Conservation (phyloP, 2,888 invertebrate species). For the Caradrina kadenii region DNA sequence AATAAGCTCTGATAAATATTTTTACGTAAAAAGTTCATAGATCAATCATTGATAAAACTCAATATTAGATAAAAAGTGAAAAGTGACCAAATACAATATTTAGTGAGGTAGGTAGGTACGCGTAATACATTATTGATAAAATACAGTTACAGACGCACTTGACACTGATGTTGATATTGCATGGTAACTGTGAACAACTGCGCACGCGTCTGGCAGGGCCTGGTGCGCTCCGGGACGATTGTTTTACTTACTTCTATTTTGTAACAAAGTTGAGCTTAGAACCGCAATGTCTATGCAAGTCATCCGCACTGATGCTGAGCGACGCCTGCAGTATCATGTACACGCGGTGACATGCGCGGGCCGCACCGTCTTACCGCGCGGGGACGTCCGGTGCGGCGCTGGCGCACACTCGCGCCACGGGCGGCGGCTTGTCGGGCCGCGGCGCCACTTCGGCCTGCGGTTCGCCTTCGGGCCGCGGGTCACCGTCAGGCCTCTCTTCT, state of each 20-base stretch:
- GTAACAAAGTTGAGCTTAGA: neutral
- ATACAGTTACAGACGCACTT: too few relatives aligned
- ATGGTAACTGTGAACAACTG: too few relatives aligned
- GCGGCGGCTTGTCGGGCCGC: conserved; percentile 21
- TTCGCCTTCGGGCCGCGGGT: neutral
- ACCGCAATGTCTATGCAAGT: neutral
- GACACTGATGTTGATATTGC: too few relatives aligned
- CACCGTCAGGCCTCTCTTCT: neutral
- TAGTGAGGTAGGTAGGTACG: neutral
- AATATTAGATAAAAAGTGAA: neutral
- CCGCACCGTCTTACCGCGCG: conserved; percentile 28
- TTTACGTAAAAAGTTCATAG: neutral
- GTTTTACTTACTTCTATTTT: too few relatives aligned
- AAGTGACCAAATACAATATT: neutral
- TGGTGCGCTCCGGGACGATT: too few relatives aligned
- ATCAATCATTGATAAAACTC: too few relatives aligned
- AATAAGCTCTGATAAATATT: neutral
- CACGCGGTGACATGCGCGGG: too few relatives aligned
- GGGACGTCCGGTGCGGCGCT: conserved; percentile 13
- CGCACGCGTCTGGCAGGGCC: too few relatives aligned
- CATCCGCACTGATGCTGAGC: neutral
- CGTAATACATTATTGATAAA: too few relatives aligned
- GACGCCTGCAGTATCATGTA: too few relatives aligned
- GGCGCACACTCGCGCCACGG: conserved; percentile 22
- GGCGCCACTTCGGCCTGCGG: neutral